Evolutionary conservation across 2,113 vertebrate genomes (phyloP).

Genomic region (Phaethornis superciliosus): DNA sequence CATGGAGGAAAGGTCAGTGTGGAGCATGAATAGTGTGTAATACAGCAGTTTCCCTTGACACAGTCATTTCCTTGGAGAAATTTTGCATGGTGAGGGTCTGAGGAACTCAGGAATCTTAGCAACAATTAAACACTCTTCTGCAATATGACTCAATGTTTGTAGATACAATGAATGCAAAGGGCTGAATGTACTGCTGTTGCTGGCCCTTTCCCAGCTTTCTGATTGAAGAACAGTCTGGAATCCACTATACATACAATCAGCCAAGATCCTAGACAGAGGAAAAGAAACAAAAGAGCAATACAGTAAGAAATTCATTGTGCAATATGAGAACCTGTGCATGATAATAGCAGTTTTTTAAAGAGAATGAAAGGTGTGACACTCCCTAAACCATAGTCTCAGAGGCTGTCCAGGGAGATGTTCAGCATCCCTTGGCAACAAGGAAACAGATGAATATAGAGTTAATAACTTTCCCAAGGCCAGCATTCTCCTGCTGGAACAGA

Average conservation of each 20-base stretch:
- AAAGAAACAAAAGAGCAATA: neutral
- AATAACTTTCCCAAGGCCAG: constrained; percentile 12
- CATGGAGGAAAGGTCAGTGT: neutral
- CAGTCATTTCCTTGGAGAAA: neutral
- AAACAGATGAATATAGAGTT: constrained; percentile 27
- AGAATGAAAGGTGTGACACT: neutral
- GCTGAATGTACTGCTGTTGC: neutral
- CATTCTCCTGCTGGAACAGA: constrained; percentile 30
- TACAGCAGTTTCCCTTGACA: neutral
- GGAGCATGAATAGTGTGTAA: neutral
- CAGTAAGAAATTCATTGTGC: neutral
- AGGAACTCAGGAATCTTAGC: neutral
- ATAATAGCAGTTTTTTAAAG: neutral
- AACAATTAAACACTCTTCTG: neutral
- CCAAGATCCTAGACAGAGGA: neutral
- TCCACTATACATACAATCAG: neutral
- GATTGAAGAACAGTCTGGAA: neutral
- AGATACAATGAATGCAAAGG: neutral
- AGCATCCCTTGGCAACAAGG: neutral
- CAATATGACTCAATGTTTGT: neutral
- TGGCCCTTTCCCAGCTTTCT: neutral
- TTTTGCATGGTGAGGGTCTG: neutral
- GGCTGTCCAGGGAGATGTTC: neutral
- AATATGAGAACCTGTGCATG: neutral
- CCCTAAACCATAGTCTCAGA: neutral